Conservation (phyloP, 2,888 invertebrate species). For the Diadromus collaris region DNA sequence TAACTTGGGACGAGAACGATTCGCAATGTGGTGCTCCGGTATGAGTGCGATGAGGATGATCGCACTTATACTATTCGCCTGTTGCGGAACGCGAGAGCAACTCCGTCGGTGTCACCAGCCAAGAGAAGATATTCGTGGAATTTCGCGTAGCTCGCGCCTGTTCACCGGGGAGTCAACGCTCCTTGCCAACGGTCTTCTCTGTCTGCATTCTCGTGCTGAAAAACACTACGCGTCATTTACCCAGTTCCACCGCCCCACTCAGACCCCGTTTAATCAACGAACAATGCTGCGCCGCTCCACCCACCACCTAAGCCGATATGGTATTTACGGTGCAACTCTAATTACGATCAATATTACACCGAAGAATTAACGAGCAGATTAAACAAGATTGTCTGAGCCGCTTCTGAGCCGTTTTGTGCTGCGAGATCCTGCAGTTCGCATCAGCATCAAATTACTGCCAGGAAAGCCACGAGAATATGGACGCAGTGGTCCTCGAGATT, state of each 20-base stretch:
- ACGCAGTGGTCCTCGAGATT: too few relatives aligned
- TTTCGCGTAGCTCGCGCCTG: slow-evolving; percentile 63
- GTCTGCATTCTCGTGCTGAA: not conserved
- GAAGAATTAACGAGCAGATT: not conserved
- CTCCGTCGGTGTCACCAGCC: slow-evolving; percentile 40
- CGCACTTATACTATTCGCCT: not conserved
- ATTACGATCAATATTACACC: not conserved
- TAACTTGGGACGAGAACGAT: slow-evolving; percentile 6
- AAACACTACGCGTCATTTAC: not conserved
- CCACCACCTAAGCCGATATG: not conserved
- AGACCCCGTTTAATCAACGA: not conserved
- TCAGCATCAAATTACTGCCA: not conserved
- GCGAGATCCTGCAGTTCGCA: not conserved
- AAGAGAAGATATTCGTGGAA: slow-evolving; percentile 71
- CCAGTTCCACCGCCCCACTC: not conserved
- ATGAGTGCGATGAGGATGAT: not conserved
- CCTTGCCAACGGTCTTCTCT: slow-evolving; percentile 31
- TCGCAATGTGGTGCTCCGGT: not conserved
- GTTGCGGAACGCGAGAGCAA: slow-evolving; percentile 9
- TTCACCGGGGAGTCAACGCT: slow-evolving; percentile 66
- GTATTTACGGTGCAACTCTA: not conserved
- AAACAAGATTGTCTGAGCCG: not conserved
- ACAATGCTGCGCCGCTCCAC: not conserved
- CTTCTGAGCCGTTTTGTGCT: not conserved
- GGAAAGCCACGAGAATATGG: not conserved